phyloP scores from a whole-genome alignment of 2,113 vertebrate species.

The Calonectris borealis region DNA sequence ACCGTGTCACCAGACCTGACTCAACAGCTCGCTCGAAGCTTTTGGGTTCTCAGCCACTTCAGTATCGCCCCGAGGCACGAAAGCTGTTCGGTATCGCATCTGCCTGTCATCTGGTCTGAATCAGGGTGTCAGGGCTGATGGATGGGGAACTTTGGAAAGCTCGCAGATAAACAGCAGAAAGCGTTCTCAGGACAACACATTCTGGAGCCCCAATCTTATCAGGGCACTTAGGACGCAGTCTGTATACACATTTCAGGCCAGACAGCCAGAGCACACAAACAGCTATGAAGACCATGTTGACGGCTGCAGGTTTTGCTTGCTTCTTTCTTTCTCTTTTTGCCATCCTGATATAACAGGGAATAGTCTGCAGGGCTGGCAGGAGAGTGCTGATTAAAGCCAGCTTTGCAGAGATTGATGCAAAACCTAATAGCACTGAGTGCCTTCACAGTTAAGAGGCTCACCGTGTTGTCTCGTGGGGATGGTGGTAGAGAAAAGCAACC shows the following conservation, averaged over 20 bases:
- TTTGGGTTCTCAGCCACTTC: constrained; percentile 52
- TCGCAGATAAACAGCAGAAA: constrained; percentile 61
- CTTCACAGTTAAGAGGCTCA: neutral
- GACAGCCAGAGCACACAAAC: neutral
- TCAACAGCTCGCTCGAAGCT: constrained; percentile 21
- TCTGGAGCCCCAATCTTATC: constrained; percentile 70
- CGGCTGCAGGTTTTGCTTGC: neutral
- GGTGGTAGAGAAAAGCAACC: neutral
- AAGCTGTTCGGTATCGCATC: constrained; percentile 51
- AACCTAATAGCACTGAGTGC: neutral
- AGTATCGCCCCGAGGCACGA: constrained; percentile 19
- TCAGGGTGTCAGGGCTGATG: constrained; percentile 62
- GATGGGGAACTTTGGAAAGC: constrained; percentile 60
- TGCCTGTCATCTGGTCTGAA: constrained; percentile 68
- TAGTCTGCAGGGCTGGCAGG: neutral
- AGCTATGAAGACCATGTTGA: neutral
- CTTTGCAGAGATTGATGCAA: constrained; percentile 3
- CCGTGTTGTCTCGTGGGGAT: neutral
- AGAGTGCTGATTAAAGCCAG: neutral
- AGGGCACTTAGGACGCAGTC: constrained; percentile 61
- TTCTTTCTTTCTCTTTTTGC: neutral
- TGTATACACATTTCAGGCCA: constrained; percentile 47
- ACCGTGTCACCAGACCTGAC: constrained; percentile 21
- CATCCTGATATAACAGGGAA: neutral
- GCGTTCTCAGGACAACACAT: constrained; percentile 68